Evolutionary conservation across 2,797 vertebrate species (phyloP), one percentile per base, ranked within the genome.

Genomic region (Phataginus tricuspis): DNA sequence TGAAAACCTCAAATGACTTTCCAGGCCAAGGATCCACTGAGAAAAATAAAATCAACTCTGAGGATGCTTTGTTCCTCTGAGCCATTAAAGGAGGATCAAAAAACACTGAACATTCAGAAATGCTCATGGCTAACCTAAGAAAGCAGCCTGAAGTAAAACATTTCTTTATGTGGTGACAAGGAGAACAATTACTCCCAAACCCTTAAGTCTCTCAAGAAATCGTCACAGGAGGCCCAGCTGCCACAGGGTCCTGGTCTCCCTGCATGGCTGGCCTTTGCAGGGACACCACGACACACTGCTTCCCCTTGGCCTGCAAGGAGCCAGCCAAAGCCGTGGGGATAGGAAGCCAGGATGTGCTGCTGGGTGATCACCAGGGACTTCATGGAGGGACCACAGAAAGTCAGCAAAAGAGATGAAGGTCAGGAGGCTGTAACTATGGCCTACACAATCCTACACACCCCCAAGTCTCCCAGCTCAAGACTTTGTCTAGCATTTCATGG

Each of bases 161-260:
- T n/a, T 82, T 63, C 45, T 82, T 89, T 51, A 77, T 45, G 64
- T 0, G 18, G 6, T 19, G 15, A 18, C 53, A 53, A 94, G 57
- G 59, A 86, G 51, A 88, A 86, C 9, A 91, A 49, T 89, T 45
- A 85, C 6, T 75, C 19, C 2, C 16, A 42, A 97, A 53, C 29
- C 61, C 29, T 42, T 37, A 95, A 66, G 57, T 72, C 45, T 64
- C 75, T 92, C 82, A 86, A 87, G 79, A 92, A 75, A 45, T 34
- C 45, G n/a, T 69, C 63, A 77, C 21, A 29, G 15, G 23, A 80
- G 8, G 13, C 4, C 27, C 8, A 14, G 25, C 61, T n/a, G 42
- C 37, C 61, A 51, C 9, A 23, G 87, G 27, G 39, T 27, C 51
- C 27, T 34, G 3, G n/a, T 27, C 53, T 51, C 55, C 63, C 9